Evolutionary conservation across 1,140 invertebrate species (phyloP).

Genomic region (Episyrphus balteatus): DNA sequence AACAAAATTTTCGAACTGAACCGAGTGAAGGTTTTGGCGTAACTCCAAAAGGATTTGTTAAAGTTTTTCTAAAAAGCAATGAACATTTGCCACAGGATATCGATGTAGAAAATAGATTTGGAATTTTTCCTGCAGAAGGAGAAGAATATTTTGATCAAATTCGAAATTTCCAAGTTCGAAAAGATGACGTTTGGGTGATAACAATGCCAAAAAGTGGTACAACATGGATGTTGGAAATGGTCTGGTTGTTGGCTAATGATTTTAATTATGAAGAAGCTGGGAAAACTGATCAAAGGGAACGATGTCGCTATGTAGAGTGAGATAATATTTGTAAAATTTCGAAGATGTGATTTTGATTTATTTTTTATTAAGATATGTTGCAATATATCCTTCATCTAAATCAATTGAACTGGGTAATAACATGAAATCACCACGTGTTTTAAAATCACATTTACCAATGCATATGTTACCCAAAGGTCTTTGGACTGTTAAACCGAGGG

Average conservation of each 20-base stretch:
- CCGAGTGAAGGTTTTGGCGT: too few relatives aligned
- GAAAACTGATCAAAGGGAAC: constrained; percentile 45
- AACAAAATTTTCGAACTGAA: too few relatives aligned
- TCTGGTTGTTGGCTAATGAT: constrained; percentile 49
- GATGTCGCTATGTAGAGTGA: constrained; percentile 40
- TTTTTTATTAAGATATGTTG: too few relatives aligned
- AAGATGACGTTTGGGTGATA: constrained; percentile 41
- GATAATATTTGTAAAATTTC: background rate
- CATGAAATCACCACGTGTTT: constrained; percentile 43
- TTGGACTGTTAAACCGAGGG: constrained; percentile 43
- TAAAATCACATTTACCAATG: constrained; percentile 64
- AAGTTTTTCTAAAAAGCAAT: too few relatives aligned
- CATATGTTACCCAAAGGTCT: constrained; percentile 50
- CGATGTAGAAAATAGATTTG: too few relatives aligned
- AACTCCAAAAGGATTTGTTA: too few relatives aligned
- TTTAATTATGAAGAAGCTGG: constrained; percentile 37
- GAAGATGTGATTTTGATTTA: too few relatives aligned
- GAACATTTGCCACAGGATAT: too few relatives aligned
- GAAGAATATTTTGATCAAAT: too few relatives aligned
- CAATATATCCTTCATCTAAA: too few relatives aligned
- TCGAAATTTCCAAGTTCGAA: constrained; percentile 13
- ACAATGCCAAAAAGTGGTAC: constrained; percentile 42
- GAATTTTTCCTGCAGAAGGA: too few relatives aligned
- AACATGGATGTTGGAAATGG: constrained; percentile 55
- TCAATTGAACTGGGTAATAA: constrained; percentile 35